Percentiles rank a stretch among this genome's conserved stretches.
Evolutionary conservation across 1,140 invertebrate genomes (phyloP).

Genomic region (Drosophila mayri): DNA sequence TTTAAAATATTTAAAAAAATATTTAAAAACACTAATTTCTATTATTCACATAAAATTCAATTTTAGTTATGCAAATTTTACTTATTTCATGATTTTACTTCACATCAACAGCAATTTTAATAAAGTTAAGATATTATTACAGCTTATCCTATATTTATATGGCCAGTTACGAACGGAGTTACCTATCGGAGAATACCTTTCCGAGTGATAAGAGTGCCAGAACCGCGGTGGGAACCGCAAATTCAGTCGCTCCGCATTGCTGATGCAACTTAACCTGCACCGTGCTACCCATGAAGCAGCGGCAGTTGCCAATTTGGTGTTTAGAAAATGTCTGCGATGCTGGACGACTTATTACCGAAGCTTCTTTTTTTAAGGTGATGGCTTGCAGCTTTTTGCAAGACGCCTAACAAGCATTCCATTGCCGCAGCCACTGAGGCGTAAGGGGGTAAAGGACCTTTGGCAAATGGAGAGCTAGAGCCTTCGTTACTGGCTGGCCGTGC

Average conservation of each 20-base stretch:
- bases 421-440: constrained; percentile 29
- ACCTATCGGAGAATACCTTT: constrained; percentile 1
- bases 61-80: too few relatives aligned
- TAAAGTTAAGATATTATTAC: neutral
- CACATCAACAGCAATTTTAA: neutral
- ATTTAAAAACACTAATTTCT: neutral
- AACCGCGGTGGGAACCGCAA: constrained; percentile 47
- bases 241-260: constrained; percentile 53
- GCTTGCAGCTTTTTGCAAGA: constrained; percentile 20
- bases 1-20: neutral
- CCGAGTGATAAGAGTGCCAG: neutral
- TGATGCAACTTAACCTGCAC: constrained; percentile 40
- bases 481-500: constrained; percentile 48
- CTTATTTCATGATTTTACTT: neutral
- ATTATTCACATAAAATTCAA: neutral
- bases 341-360: constrained; percentile 67
- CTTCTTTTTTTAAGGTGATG: constrained; percentile 55
- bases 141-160: neutral
- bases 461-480: neutral
- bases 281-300: constrained; percentile 28
- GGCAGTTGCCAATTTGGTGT: constrained; percentile 17
- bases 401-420: constrained; percentile 50
- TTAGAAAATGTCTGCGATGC: constrained; percentile 23
- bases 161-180: neutral
- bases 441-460: constrained; percentile 18